phyloP scores from a whole-genome alignment of 2,888 invertebrate species.

The Cotesia congregata region DNA sequence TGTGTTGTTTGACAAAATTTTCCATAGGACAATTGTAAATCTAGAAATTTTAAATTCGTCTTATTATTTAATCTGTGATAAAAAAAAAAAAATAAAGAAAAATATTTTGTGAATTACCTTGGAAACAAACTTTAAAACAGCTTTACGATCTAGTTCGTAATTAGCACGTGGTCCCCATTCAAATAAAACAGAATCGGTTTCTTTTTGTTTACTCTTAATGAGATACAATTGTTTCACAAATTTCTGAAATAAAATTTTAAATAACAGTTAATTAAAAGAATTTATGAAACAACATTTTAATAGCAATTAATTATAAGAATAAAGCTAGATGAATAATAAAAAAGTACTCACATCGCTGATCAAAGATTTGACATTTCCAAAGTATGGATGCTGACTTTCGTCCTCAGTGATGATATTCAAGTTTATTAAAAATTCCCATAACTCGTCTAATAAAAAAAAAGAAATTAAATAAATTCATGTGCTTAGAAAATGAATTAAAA shows the following conservation, averaged over 20 bases:
- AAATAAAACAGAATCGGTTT: conserved; percentile 4
- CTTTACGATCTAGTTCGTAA: conserved; percentile 6
- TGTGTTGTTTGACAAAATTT: conserved; percentile 14
- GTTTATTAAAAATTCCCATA: conserved; percentile 4
- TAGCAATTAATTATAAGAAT: not conserved
- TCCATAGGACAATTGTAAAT: not conserved
- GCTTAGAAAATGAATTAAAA: no score
- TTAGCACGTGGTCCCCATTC: conserved; percentile 29
- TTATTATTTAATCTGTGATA: not conserved
- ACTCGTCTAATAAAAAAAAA: conserved; percentile 3
- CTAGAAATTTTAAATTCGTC: not conserved
- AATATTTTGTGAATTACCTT: conserved; percentile 1
- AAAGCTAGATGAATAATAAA: not conserved
- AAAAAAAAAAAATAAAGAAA: not conserved
- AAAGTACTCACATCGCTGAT: conserved; percentile 12
- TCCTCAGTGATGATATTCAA: not conserved
- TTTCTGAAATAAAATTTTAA: conserved; percentile 4
- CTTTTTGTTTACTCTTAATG: not conserved
- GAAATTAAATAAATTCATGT: not conserved
- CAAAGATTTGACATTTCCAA: conserved; percentile 11
- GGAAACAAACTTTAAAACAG: conserved; percentile 17
- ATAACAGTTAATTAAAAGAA: not conserved
- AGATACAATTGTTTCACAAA: conserved; percentile 23
- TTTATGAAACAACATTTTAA: not conserved
- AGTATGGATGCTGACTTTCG: conserved; percentile 4